phyloP scores from a whole-genome alignment of 23 tunicate species.

The Phallusia fumigata region DNA sequence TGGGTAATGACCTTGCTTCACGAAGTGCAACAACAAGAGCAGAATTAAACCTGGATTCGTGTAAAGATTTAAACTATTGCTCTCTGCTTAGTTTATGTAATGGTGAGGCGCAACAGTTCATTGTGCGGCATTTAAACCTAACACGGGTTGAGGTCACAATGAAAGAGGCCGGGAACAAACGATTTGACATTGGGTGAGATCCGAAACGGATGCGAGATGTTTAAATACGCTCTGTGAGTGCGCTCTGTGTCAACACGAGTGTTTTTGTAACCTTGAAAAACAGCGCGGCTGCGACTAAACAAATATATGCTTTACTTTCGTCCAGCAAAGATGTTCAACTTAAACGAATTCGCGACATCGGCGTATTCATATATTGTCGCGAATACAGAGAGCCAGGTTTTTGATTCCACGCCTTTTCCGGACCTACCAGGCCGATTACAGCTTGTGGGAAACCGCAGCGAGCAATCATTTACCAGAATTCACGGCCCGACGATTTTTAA shows the following conservation, averaged over 20 bases:
- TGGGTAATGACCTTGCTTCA: too few relatives aligned
- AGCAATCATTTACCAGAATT: neutral
- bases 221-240: neutral
- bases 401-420: neutral
- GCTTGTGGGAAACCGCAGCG: neutral
- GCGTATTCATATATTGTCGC: neutral
- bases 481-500: neutral
- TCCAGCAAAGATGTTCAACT: neutral
- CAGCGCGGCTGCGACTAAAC: neutral
- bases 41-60: too few relatives aligned
- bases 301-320: neutral
- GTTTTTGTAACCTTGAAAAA: neutral
- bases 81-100: too few relatives aligned
- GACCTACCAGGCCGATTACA: neutral
- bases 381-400: neutral
- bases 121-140: neutral
- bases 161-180: neutral
- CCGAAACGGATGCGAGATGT: neutral
- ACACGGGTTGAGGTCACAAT: neutral
- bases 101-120: neutral
- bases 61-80: too few relatives aligned
- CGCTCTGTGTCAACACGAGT: neutral
- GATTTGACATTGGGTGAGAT: neutral
- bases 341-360: neutral
- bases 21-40: too few relatives aligned